Evolutionary conservation across 1,140 invertebrate genomes (phyloP), one percentile per base, ranked within the genome.

Genomic region (Choristoneura fumiferana): DNA sequence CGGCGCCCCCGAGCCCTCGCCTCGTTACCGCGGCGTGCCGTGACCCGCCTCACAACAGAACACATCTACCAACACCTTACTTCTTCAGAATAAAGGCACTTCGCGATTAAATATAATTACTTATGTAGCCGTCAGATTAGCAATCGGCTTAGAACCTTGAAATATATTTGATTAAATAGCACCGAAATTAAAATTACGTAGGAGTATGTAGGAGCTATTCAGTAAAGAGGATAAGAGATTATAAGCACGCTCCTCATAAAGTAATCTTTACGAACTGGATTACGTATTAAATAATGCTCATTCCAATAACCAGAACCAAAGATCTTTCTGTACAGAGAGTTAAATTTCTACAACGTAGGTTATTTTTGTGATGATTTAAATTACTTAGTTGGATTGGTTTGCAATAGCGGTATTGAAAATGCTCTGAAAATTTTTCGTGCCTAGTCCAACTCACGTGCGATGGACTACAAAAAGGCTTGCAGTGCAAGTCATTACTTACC

Each of bases 11-110:
- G 12, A 8, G 13, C 53, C 18, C 14, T 4, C 54, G 63, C 36
- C 35, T 69, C 68, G 68, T 67, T 66, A 62, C 56, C 71, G 69
- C 22, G 22, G 5, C n/a, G 43, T 15, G 8, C 22, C 43, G 43
- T 45, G 15, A 43, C 17, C n/a, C 43, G 43, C 18, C 43, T 10
- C 43, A 29, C n/a, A 39, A 29, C 38, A 12, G 0, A 12, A 6
- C n/a, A 13, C 12, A 14, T 8, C 6, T 10, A 8, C 12, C 12
- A 14, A 39, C 12, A 14, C 12, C 13, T 1, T 4, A 39, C 12
- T 39, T 39, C 12, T 14, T 39, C 1, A 8, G 14, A 39, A 14
- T 14, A 12, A 12, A 6, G 8, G 13, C 14, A 8, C n/a, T 13
- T 5, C 13, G 14, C 13, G 4, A 13, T 39, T 13, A 14, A 39